phyloP scores from a whole-genome alignment of 2,797 vertebrate genomes.

The Takifugu rubripes region DNA sequence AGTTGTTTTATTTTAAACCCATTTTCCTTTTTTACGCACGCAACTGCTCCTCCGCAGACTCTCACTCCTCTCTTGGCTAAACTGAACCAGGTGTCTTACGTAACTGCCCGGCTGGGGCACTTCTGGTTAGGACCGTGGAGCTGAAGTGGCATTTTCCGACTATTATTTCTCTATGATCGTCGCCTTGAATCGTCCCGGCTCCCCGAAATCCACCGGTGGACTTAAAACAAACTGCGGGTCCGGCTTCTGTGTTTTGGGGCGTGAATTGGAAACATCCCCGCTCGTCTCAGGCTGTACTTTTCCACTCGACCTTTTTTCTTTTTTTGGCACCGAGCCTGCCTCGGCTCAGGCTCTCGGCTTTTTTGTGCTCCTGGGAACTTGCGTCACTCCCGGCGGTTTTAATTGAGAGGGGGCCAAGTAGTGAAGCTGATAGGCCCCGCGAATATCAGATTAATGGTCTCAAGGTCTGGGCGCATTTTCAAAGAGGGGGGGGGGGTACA shows the following conservation, averaged over 20 bases:
- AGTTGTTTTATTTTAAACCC: too few relatives aligned
- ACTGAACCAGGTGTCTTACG: slow-evolving; percentile 51
- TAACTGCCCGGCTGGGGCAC: slow-evolving; percentile 25
- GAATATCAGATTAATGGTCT: slow-evolving; percentile 33
- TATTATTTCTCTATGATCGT: background rate
- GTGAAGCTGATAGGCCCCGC: slow-evolving; percentile 33
- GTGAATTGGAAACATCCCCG: slow-evolving; percentile 6
- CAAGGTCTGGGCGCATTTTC: slow-evolving; percentile 3
- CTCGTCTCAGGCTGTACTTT: slow-evolving; percentile 66
- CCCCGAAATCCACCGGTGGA: background rate
- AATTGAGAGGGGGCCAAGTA: slow-evolving; percentile 38
- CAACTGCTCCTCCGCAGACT: too few relatives aligned
- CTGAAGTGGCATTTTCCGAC: background rate
- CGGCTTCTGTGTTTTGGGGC: background rate
- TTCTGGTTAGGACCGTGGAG: background rate
- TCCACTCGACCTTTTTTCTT: slow-evolving; percentile 57
- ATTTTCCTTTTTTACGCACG: too few relatives aligned
- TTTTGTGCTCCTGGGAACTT: slow-evolving; percentile 36
- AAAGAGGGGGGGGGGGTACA: background rate
- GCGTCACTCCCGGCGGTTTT: slow-evolving; percentile 45
- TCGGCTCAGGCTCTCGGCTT: slow-evolving; percentile 23
- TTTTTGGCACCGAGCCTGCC: slow-evolving; percentile 58
- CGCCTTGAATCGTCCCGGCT: background rate
- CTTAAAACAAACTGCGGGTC: background rate
- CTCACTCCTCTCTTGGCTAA: slow-evolving; percentile 19